A percentile compares a stretch with the other conserved stretches of the same genome.
Evolutionary conservation across 1,140 invertebrate genomes (phyloP).

Genomic region (Saccostrea glomerata): DNA sequence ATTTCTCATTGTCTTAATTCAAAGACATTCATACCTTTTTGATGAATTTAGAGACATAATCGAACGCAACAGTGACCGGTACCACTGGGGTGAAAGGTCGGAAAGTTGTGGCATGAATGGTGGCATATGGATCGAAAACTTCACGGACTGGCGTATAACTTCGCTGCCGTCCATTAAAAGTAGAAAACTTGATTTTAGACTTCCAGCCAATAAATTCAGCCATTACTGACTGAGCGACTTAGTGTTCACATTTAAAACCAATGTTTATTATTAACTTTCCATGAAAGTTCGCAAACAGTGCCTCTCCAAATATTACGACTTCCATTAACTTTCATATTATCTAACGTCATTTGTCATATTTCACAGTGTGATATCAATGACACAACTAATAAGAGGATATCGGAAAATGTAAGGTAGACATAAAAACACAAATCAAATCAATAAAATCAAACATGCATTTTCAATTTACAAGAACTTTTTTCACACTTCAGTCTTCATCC

Average conservation of each 20-base stretch:
- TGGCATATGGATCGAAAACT: conserved; percentile 20
- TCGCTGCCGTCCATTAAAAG: conserved; percentile 34
- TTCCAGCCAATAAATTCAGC: conserved; percentile 49
- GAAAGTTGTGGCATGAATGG: conserved; percentile 23
- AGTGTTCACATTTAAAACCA: not conserved
- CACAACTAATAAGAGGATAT: not conserved
- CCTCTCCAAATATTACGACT: not conserved
- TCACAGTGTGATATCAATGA: not conserved
- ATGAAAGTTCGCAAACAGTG: not conserved
- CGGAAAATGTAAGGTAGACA: not conserved
- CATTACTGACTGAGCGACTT: not conserved
- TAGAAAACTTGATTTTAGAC: conserved; percentile 38
- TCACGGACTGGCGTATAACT: conserved; percentile 11
- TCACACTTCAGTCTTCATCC: not conserved
- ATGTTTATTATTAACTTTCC: not conserved
- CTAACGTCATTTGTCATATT: not conserved
- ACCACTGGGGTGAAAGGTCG: conserved; percentile 46
- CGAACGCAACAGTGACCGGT: conserved; percentile 47
- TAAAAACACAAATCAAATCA: not conserved
- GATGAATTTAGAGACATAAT: conserved; percentile 47
- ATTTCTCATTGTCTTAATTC: not conserved
- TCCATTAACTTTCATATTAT: conserved; percentile 9
- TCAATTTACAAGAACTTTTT: conserved; percentile 15
- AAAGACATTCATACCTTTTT: conserved; percentile 11
- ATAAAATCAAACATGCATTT: conserved; percentile 14